phyloP scores from a whole-genome alignment of 2,797 vertebrate genomes.

The Gadopsis marmoratus region DNA sequence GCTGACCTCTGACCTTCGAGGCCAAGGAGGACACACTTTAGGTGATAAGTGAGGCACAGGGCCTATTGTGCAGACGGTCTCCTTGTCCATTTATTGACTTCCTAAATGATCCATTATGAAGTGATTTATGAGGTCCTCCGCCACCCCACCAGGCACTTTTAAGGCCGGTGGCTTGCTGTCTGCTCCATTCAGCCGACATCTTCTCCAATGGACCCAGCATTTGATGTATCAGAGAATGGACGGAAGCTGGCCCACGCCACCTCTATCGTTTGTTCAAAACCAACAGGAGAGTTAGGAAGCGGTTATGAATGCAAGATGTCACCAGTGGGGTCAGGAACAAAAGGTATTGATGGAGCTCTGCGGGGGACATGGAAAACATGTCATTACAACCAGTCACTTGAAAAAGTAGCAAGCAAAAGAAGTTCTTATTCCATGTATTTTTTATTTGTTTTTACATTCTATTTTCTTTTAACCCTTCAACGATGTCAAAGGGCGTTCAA shows the following conservation, averaged over 20 bases:
- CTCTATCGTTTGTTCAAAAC: constrained; percentile 79
- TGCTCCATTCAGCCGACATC: constrained; percentile 75
- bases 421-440: not conserved
- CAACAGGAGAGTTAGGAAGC: constrained; percentile 83
- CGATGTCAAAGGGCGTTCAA: not conserved
- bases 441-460: not conserved
- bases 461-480: not conserved
- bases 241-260: constrained; percentile 78
- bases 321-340: constrained; percentile 77
- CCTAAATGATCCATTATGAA: constrained; percentile 86
- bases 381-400: constrained; percentile 20
- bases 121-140: constrained; percentile 82
- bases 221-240: constrained; percentile 84
- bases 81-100: constrained; percentile 84
- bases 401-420: not conserved
- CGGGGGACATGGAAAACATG: constrained; percentile 57
- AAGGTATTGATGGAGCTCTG: constrained; percentile 58
- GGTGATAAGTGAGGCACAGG: constrained; percentile 78
- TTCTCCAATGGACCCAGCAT: constrained; percentile 59
- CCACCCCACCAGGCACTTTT: constrained; percentile 49
- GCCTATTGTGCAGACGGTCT: constrained; percentile 70
- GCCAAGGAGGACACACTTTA: constrained; percentile 73
- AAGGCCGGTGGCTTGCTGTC: constrained; percentile 44
- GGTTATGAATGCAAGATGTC: constrained; percentile 79
- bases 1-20: constrained; percentile 76